phyloP scores from a whole-genome alignment of 1,140 invertebrate genomes.

The Reticulitermes speratus region DNA sequence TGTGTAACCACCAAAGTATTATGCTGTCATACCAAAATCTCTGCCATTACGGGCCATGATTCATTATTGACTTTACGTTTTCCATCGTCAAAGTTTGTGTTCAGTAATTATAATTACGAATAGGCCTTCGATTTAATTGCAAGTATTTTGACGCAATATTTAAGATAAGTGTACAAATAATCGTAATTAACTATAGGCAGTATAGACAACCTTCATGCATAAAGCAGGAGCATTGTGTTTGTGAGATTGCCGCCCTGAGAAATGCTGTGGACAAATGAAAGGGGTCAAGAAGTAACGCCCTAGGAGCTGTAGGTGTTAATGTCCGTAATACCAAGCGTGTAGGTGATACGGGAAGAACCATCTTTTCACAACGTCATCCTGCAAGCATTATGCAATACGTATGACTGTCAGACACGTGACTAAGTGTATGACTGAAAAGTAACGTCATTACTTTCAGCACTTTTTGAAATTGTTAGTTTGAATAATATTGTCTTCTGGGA shows the following conservation, averaged over 20 bases:
- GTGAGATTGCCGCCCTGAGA: background rate
- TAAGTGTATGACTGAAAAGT: background rate
- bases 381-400: background rate
- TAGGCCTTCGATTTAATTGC: background rate
- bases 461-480: too few relatives aligned
- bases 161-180: background rate
- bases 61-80: too few relatives aligned
- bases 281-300: background rate
- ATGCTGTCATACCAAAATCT: too few relatives aligned
- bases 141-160: background rate
- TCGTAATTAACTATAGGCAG: background rate
- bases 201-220: background rate
- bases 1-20: too few relatives aligned
- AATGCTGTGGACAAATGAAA: background rate
- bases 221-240: background rate
- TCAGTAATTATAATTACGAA: background rate
- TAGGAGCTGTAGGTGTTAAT: background rate
- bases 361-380: background rate
- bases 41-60: too few relatives aligned
- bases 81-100: too few relatives aligned
- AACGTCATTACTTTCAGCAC: too few relatives aligned
- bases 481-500: too few relatives aligned
- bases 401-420: background rate
- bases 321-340: background rate
- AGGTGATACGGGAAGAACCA: background rate